Conservation (phyloP, 1,140 invertebrate species). For the Drosophila melanica region DNA sequence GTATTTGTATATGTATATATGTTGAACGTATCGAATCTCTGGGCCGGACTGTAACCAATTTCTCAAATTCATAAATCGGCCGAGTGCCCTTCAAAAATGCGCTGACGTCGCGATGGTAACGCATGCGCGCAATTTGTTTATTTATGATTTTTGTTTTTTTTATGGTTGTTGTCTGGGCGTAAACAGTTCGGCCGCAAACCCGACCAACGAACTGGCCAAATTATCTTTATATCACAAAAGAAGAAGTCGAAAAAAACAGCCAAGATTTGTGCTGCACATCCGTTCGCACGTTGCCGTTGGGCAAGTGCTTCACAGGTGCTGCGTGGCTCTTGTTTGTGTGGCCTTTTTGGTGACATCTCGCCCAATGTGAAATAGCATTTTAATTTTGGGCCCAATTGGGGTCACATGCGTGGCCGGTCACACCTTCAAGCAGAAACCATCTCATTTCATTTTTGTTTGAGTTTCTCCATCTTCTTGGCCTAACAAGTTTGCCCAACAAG, state of each 20-base stretch:
- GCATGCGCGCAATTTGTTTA: slow-evolving; percentile 70
- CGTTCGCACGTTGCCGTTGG: slow-evolving; percentile 77
- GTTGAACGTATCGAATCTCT: slow-evolving; percentile 16
- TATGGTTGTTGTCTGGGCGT: slow-evolving; percentile 68
- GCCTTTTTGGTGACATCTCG: slow-evolving; percentile 59
- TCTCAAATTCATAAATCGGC: slow-evolving; percentile 46
- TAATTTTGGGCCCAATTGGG: slow-evolving; percentile 73
- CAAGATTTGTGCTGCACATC: slow-evolving; percentile 67
- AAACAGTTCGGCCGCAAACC: slow-evolving; percentile 27
- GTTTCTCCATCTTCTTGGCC: slow-evolving; percentile 54
- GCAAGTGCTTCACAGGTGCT: slow-evolving; percentile 15
- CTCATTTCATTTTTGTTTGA: slow-evolving; percentile 45
- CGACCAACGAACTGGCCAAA: slow-evolving; percentile 33
- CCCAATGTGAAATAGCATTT: slow-evolving; percentile 62
- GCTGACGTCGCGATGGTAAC: slow-evolving; percentile 49
- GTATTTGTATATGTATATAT: neutral
- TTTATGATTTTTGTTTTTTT: slow-evolving; percentile 56
- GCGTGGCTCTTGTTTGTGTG: slow-evolving; percentile 33
- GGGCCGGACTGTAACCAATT: slow-evolving; percentile 39
- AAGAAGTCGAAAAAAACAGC: neutral
- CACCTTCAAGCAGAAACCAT: slow-evolving; percentile 53
- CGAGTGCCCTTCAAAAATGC: slow-evolving; percentile 46
- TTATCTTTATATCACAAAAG: slow-evolving; percentile 55
- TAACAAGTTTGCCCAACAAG: slow-evolving; percentile 61
- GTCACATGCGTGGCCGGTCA: slow-evolving; percentile 75